Percentiles rank a stretch among this genome's conserved stretches.
phyloP scores from a whole-genome alignment of 2,888 invertebrate species.

The Macrosiphum euphorbiae region DNA sequence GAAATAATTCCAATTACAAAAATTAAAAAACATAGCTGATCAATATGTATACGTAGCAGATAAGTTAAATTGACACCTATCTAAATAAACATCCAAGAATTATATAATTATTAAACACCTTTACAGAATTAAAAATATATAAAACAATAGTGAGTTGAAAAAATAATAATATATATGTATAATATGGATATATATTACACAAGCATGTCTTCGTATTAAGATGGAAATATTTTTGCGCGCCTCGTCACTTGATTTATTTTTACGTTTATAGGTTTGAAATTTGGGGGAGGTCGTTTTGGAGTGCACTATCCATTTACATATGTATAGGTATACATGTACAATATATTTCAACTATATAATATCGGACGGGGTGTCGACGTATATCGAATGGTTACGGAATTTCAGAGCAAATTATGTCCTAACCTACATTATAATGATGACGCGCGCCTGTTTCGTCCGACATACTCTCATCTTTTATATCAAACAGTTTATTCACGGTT shows the following conservation, averaged over 20 bases:
- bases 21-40: too few species aligned
- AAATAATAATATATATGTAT: too few species aligned
- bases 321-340: background rate
- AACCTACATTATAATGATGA: slow-evolving; percentile 58
- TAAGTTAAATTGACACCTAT: too few species aligned
- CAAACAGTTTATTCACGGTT: slow-evolving; percentile 48
- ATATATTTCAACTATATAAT: background rate
- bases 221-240: background rate
- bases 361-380: background rate
- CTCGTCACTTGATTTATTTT: background rate
- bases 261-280: background rate
- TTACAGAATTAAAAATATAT: too few species aligned
- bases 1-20: too few species aligned
- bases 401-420: background rate
- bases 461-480: slow-evolving; percentile 36
- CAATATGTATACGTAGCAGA: too few species aligned
- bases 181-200: background rate
- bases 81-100: too few species aligned
- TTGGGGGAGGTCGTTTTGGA: background rate
- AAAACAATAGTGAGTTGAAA: too few species aligned
- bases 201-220: background rate
- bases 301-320: background rate
- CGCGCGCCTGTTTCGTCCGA: slow-evolving; percentile 43
- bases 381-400: slow-evolving; percentile 26
- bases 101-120: too few species aligned